Evolutionary conservation across 2,888 invertebrate genomes (phyloP).

Genomic region (Euplagia quadripunctaria): DNA sequence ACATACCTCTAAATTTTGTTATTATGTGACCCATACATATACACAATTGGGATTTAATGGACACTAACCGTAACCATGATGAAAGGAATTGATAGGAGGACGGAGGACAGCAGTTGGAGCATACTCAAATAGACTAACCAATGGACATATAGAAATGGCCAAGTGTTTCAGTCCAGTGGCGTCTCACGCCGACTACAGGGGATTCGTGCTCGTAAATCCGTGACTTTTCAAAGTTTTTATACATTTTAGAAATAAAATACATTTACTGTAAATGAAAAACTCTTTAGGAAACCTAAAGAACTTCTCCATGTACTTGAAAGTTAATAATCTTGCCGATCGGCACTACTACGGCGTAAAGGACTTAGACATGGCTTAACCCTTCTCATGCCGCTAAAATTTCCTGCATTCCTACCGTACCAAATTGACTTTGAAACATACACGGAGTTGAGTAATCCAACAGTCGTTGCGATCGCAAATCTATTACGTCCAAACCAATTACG

Average conservation of each 20-base stretch:
- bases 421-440: neutral
- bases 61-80: no score
- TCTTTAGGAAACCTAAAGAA: neutral
- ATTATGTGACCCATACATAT: neutral
- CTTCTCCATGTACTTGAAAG: no score
- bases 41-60: no score
- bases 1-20: neutral
- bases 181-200: no score
- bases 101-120: no score
- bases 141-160: no score
- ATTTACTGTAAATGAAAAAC: neutral
- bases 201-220: no score
- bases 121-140: no score
- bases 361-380: neutral
- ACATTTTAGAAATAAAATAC: no score
- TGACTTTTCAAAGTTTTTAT: no score
- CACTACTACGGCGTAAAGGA: neutral
- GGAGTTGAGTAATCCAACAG: neutral
- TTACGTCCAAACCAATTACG: constrained; percentile 41
- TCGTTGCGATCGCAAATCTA: constrained; percentile 7
- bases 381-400: neutral
- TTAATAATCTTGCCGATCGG: neutral
- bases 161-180: no score
- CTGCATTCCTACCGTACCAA: neutral
- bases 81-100: no score